phyloP scores from a whole-genome alignment of 1,140 invertebrate genomes.

The Caenorhabditis inopinata region DNA sequence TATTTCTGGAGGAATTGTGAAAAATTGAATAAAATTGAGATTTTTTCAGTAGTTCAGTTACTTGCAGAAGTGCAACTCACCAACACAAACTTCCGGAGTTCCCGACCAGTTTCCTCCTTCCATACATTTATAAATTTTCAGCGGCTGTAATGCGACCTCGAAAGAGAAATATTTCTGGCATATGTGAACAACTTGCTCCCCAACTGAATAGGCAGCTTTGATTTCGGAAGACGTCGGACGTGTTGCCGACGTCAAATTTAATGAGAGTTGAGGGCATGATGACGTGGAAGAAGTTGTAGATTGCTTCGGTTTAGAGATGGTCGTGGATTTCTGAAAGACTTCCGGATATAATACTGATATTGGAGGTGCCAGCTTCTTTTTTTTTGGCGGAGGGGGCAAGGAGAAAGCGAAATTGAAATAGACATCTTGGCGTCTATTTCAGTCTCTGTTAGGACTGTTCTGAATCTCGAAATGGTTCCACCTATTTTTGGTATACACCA shows the following conservation, averaged over 20 bases:
- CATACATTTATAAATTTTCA: not conserved
- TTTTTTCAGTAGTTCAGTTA: too few species aligned
- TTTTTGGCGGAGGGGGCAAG: too few species aligned
- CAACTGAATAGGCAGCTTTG: not conserved
- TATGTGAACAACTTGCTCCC: not conserved
- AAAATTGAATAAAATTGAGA: too few species aligned
- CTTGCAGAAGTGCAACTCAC: too few species aligned
- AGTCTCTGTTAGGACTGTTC: too few species aligned
- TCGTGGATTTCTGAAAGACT: not conserved
- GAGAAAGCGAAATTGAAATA: too few species aligned
- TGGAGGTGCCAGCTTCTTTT: too few species aligned
- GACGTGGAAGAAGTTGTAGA: not conserved
- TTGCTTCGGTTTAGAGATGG: not conserved
- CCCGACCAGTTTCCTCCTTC: not conserved
- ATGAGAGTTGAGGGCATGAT: not conserved
- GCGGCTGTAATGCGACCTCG: not conserved
- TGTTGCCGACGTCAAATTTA: not conserved
- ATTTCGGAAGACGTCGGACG: not conserved
- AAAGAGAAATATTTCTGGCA: not conserved
- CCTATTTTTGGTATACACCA: too few species aligned
- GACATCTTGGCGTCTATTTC: too few species aligned
- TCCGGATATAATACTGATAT: too few species aligned
- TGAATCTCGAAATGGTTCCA: too few species aligned
- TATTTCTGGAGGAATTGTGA: too few species aligned
- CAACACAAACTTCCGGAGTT: not conserved